Evolutionary conservation across 2,888 invertebrate genomes (phyloP).

Genomic region (Gasteruption jaculator): DNA sequence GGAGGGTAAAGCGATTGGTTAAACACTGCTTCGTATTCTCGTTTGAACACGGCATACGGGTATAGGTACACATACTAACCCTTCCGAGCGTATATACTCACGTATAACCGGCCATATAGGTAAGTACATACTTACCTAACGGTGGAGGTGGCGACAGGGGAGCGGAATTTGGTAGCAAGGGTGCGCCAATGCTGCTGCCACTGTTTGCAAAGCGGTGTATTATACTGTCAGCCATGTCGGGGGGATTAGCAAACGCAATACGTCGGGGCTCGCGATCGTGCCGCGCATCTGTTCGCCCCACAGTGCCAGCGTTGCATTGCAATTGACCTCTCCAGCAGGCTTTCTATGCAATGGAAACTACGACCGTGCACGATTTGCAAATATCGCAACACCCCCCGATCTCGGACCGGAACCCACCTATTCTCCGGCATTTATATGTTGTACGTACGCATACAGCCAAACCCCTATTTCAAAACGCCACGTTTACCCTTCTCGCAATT

Average conservation of each 20-base stretch:
- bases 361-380: conserved; percentile 38
- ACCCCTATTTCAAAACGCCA: too few species aligned
- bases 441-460: conserved; percentile 16
- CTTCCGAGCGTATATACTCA: conserved; percentile 24
- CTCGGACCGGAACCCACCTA: conserved; percentile 25
- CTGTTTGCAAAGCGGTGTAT: conserved; percentile 49
- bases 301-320: conserved; percentile 37
- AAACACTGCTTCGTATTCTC: too few species aligned
- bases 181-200: conserved; percentile 25
- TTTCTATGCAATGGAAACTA: conserved; percentile 20
- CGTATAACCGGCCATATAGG: conserved; percentile 29
- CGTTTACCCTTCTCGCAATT: too few species aligned
- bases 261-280: conserved; percentile 46
- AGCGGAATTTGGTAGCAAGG: conserved; percentile 10
- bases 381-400: conserved; percentile 40
- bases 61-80: conserved; percentile 12
- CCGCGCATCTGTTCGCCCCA: conserved; percentile 47
- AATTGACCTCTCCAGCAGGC: conserved; percentile 34
- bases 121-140: conserved; percentile 24
- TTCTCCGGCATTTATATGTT: conserved; percentile 6
- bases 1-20: conserved; percentile 18
- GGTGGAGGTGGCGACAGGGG: conserved; percentile 5
- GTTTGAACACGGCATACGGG: conserved; percentile 24
- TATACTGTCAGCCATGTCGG: conserved; percentile 49
- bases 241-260: conserved; percentile 50